phyloP scores from a whole-genome alignment of 2,888 invertebrate genomes.

The Chrysomela aeneicollis region DNA sequence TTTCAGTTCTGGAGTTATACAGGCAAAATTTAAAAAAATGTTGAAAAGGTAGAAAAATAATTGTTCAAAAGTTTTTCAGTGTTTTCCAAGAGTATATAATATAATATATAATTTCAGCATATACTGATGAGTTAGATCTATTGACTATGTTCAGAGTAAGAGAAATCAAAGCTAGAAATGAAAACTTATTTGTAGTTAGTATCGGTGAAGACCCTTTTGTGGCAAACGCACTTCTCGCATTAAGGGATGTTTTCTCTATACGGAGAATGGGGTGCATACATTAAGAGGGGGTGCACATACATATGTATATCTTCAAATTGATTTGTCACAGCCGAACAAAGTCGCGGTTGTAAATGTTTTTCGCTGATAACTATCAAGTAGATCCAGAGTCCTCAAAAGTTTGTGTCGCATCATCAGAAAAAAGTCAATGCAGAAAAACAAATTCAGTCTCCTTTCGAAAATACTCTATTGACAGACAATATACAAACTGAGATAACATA shows the following conservation, averaged over 20 bases:
- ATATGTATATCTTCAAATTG: constrained; percentile 64
- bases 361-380: constrained; percentile 60
- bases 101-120: too few species aligned
- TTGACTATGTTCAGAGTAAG: too few species aligned
- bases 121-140: too few species aligned
- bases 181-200: constrained; percentile 18
- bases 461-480: too few species aligned
- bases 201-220: constrained; percentile 40
- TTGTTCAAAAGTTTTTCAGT: too few species aligned
- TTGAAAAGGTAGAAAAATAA: too few species aligned
- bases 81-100: too few species aligned
- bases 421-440: too few species aligned
- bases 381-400: constrained; percentile 47
- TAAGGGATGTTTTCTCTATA: constrained; percentile 54
- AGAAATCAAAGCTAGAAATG: background rate
- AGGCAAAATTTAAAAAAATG: too few species aligned
- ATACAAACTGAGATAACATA: too few species aligned
- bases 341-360: constrained; percentile 60
- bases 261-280: constrained; percentile 59
- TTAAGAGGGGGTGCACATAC: constrained; percentile 57
- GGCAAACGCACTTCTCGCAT: constrained; percentile 52
- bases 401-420: background rate
- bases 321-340: constrained; percentile 63
- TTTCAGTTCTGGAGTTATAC: too few species aligned
- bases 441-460: too few species aligned